A percentile compares a stretch with the other conserved stretches of the same genome.
phyloP scores from a whole-genome alignment of 2,797 vertebrate species.

The Anomalospiza imberbis region DNA sequence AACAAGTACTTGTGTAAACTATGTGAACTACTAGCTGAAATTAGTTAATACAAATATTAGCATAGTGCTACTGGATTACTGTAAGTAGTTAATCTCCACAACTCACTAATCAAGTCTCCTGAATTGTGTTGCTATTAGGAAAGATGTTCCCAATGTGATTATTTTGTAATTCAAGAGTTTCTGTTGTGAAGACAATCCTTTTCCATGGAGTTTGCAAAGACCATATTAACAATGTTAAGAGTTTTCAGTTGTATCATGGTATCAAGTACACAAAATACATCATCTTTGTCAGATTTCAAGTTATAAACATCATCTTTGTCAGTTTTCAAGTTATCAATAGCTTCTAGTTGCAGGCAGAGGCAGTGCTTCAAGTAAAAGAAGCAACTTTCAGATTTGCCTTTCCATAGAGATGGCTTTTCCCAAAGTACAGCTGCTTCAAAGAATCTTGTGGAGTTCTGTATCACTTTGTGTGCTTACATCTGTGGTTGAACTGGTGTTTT shows the following conservation, averaged over 20 bases:
- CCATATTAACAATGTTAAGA: not conserved
- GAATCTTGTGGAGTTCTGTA: not conserved
- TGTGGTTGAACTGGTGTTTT: not conserved
- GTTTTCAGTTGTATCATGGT: not conserved
- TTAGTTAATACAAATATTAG: not conserved
- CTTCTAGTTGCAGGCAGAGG: not conserved
- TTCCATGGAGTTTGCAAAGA: not conserved
- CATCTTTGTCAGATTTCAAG: not conserved
- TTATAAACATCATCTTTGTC: not conserved
- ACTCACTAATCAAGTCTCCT: not conserved
- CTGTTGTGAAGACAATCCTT: not conserved
- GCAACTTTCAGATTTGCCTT: not conserved
- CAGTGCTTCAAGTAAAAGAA: not conserved
- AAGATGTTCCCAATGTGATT: not conserved
- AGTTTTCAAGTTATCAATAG: not conserved
- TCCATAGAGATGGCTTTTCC: not conserved
- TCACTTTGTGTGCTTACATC: not conserved
- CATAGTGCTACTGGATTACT: not conserved
- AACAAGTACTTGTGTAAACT: not conserved
- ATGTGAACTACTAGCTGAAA: not conserved
- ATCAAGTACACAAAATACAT: not conserved
- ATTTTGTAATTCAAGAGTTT: not conserved
- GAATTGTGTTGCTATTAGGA: not conserved
- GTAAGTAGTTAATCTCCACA: not conserved
- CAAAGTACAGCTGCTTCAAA: not conserved